Base-by-base conservation (phyloP, 1,140 invertebrate genomes). In the Goniozus legneri region DNA sequence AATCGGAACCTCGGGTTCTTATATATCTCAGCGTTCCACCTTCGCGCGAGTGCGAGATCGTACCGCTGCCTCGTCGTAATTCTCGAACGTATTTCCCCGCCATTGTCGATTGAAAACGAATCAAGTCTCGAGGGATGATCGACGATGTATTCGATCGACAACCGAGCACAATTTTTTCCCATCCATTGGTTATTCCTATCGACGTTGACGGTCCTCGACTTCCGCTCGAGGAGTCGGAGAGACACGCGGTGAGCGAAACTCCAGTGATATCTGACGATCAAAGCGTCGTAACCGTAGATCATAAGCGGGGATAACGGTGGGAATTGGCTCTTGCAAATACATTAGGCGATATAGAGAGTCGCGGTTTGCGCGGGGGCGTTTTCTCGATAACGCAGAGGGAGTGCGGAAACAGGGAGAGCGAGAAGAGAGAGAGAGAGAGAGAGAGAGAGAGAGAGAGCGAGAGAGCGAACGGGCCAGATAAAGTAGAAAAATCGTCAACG, bases 401-500 rank as follows among this genome's bases (percentile, higher is more conserved):
- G 7, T 20, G n/a, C 14, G 18, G 36, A 38, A 15, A 37, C 33
- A 36, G 39, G 21, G 40, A 14, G n/a, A 18, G 27, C 36, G 13
- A 36, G 35, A 30, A 1, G 33, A 22, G 37, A 18, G 32, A 33
- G 19, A 32, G 37, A 14, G 14, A 37, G 43, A 33, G 10, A 36
- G n/a, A n/a, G 43, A 27, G 20, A 19, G 38, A 12, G 21, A 30
- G 31, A 38, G 30, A 35, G 18, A 24, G 58, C 49, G 49, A 31
- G 59, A 47, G 61, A 56, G 53, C 47, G 56, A 58, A 62, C 35
- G 36, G 35, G 49, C 18, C 60, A 72, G 73, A 75, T 75, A 75
- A 75, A 75, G 71, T 70, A 67, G 71, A 75, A 75, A 75, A 76
- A 74, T 75, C 67, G 71, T 76, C 73, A 69, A 63, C 63, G 61